Evolutionary conservation across 2,113 vertebrate genomes (phyloP), one percentile per base, ranked within the genome.

Genomic region (Phalacrocorax pelagicus): DNA sequence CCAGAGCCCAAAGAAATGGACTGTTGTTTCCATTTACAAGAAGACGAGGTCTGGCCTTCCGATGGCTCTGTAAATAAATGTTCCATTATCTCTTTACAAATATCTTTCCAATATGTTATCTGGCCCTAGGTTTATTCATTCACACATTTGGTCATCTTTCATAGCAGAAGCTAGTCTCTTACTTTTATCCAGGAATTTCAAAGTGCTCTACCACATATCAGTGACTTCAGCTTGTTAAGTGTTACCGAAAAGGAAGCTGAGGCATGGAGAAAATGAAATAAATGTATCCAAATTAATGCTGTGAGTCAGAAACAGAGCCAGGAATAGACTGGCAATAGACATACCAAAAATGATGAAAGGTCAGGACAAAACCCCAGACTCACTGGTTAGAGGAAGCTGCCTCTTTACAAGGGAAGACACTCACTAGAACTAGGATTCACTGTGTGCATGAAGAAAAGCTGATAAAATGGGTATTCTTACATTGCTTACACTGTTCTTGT

Each of bases 11-110:
- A 89, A 87, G 89, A 94, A 92, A 90, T 66, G 78, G 78, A 58
- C 81, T 82, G 38, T 44, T 94, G 89, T 78, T 73, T 62, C 86
- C 91, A 88, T 79, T 96, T 91, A 90, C 81, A 92, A 81, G 57
- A 62, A 71, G 73, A 46, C 77, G 62, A 58, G 46, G 46, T 58
- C 73, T 90, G 52, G 83, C 26, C 54, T 49, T 66, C 51, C 91
- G 94, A 95, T 91, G 47, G 58, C 81, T 94, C 79, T 92, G 62
- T 85, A 85, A 94, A 92, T 87, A 94, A 95, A 82, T 80, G 94
- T 51, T 94, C 86, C 71, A 94, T 95, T 94, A 94, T 89, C 89
- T 95, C 86, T 72, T 72, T 92, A 88, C 66, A 91, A 87, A 70
- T 87, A 23, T 72, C 47, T 92, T 90, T 95, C 55, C 78, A 82